A percentile compares a stretch with the other conserved stretches of the same genome.
phyloP scores from a whole-genome alignment of 2,113 vertebrate species.

The Crotalus helleri region DNA sequence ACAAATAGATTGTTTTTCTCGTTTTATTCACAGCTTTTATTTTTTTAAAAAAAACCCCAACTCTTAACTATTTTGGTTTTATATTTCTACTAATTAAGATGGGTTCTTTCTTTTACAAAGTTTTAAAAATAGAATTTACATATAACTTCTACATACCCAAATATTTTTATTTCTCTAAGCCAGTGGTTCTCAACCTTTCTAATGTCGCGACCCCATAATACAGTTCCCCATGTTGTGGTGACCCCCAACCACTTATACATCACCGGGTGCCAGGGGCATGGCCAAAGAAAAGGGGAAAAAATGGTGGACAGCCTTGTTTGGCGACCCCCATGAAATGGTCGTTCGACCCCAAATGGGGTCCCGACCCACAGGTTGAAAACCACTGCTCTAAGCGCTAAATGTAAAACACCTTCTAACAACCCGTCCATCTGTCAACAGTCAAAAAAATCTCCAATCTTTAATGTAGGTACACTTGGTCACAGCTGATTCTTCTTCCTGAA shows the following conservation, averaged over 20 bases:
- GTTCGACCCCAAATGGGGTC: too few relatives aligned
- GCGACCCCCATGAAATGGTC: too few relatives aligned
- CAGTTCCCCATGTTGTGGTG: too few relatives aligned
- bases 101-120: background rate
- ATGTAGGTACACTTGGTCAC: background rate
- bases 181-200: too few relatives aligned
- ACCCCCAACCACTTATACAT: too few relatives aligned
- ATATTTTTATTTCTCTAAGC: background rate
- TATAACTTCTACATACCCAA: background rate
- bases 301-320: too few relatives aligned
- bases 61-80: background rate
- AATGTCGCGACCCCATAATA: too few relatives aligned
- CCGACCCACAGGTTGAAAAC: too few relatives aligned
- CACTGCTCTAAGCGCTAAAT: background rate
- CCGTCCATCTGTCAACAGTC: background rate
- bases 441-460: background rate
- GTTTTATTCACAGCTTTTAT: background rate
- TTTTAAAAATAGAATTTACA: background rate
- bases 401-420: background rate
- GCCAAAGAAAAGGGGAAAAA: too few relatives aligned
- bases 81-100: background rate
- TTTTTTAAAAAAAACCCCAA: background rate
- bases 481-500: background rate
- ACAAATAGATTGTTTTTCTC: background rate
- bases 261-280: too few relatives aligned